These are phyloP conservation scores for Saccopteryx bilineata DNA, from an alignment of 2,113 vertebrate species.

Conservation along the genomic window DNA sequence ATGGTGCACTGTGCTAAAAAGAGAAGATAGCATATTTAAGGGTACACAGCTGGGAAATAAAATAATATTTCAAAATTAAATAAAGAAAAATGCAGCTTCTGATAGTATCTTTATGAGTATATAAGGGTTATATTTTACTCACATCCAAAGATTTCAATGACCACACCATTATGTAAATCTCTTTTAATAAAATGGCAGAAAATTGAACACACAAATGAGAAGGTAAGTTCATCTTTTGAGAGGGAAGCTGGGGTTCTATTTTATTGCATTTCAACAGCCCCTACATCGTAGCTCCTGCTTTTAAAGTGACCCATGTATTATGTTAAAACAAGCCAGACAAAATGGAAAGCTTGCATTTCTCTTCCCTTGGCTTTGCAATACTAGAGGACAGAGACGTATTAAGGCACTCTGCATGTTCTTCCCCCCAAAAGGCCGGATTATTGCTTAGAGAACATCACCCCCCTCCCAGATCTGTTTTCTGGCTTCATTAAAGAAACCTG, in stretches of 20 bases:
- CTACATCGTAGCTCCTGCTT: neutral
- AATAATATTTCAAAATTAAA: neutral
- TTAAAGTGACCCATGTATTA: neutral
- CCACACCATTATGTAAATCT: neutral
- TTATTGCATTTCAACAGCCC: neutral
- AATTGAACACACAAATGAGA: conserved; percentile 2
- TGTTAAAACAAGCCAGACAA: neutral
- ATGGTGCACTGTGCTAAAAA: neutral
- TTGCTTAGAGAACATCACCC: neutral
- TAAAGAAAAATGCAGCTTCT: neutral
- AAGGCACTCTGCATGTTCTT: neutral
- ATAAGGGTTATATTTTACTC: neutral
- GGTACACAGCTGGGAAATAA: neutral
- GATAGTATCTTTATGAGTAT: neutral
- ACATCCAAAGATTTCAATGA: neutral
- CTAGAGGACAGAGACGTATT: neutral
- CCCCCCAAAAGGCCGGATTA: neutral
- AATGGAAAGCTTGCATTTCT: neutral
- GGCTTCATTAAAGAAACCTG: neutral
- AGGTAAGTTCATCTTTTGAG: neutral
- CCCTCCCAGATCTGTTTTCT: neutral
- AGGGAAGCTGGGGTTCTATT: neutral
- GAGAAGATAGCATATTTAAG: neutral
- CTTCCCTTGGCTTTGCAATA: neutral
- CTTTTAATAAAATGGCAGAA: neutral